A percentile compares a stretch with the other conserved stretches of the same genome.
These are phyloP conservation scores for Heliconius sara DNA, from an alignment of 2,888 invertebrate species.

Conservation along the genomic window DNA sequence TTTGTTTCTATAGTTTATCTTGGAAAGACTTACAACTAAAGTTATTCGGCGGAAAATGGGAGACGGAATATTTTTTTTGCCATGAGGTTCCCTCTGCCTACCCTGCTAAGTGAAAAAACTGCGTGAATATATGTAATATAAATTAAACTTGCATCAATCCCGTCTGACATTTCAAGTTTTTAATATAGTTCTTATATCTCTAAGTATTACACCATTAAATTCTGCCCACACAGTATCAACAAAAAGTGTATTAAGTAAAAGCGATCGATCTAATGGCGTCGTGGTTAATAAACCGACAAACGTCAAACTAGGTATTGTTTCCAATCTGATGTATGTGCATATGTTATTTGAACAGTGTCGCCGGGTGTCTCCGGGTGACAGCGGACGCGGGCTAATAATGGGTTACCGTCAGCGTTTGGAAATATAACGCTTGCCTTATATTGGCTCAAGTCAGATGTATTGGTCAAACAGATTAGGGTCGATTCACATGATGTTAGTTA, in stretches of 20 bases:
- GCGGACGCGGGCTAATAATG: slow-evolving; percentile 41
- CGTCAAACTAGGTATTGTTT: slow-evolving; percentile 46
- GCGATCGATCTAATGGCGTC: slow-evolving; percentile 41
- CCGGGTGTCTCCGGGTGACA: slow-evolving; percentile 44
- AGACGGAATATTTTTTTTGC: no score
- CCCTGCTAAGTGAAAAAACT: no score
- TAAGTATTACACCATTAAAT: slow-evolving; percentile 25
- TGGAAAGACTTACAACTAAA: background rate
- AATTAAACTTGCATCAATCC: background rate
- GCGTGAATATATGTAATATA: no score
- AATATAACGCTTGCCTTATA: slow-evolving; percentile 15
- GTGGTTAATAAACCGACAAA: slow-evolving; percentile 45
- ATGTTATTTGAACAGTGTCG: slow-evolving; percentile 40
- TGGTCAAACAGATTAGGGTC: background rate
- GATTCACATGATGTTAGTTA: background rate
- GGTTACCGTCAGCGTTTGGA: slow-evolving; percentile 38
- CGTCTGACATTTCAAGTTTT: background rate
- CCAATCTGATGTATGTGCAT: slow-evolving; percentile 45
- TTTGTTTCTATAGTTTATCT: background rate
- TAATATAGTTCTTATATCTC: background rate
- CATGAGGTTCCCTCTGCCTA: no score
- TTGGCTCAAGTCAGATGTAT: background rate
- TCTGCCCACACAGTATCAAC: slow-evolving; percentile 24
- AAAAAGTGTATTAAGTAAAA: slow-evolving; percentile 39
- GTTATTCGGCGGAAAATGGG: no score